Conservation (phyloP, 2,113 vertebrate genomes). For the Empidonax traillii region DNA sequence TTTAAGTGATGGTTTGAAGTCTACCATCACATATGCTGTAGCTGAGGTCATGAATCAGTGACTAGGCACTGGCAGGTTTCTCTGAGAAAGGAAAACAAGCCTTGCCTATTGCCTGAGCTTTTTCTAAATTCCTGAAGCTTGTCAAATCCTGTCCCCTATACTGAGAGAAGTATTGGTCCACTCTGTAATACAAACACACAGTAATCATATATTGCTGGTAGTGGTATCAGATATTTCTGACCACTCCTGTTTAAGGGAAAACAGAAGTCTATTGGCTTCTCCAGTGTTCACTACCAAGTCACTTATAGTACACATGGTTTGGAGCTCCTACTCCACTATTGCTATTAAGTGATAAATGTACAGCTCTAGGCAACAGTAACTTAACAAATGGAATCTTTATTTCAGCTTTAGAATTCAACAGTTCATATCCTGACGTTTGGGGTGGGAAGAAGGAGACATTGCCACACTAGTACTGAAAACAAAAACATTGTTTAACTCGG, state of each 20-base stretch:
- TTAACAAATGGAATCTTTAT: not conserved
- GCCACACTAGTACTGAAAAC: not conserved
- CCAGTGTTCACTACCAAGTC: not conserved
- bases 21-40: not conserved
- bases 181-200: not conserved
- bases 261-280: not conserved
- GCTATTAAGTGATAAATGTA: not conserved
- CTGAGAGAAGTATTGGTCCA: not conserved
- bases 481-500: not conserved
- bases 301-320: rapidly evolving
- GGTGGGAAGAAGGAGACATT: not conserved
- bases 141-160: not conserved
- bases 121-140: not conserved
- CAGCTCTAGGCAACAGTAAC: not conserved
- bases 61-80: not conserved
- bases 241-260: not conserved
- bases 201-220: not conserved
- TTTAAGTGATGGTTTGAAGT: not conserved
- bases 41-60: not conserved
- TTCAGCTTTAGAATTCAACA: not conserved
- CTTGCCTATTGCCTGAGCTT: not conserved
- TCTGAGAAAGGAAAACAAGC: not conserved
- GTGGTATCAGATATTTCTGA: not conserved
- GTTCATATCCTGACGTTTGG: not conserved
- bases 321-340: not conserved